These are phyloP conservation scores for Drosophila bifasciata DNA, from an alignment of 1,140 invertebrate genomes.

Conservation along the genomic window DNA sequence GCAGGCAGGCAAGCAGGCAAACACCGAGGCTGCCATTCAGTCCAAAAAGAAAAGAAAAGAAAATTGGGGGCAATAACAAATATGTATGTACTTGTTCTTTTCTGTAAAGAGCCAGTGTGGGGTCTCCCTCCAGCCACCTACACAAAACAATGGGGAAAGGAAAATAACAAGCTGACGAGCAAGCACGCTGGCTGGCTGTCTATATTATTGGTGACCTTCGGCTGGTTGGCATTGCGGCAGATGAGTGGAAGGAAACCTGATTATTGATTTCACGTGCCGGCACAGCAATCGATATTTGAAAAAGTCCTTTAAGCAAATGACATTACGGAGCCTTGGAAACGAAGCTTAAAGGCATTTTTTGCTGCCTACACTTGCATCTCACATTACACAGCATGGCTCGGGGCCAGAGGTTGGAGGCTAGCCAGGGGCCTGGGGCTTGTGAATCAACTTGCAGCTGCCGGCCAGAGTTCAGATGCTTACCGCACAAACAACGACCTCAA, in stretches of 20 bases:
- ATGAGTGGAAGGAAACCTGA: constrained; percentile 36
- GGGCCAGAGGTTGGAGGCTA: constrained; percentile 21
- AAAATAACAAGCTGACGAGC: constrained; percentile 47
- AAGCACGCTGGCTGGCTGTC: constrained; percentile 52
- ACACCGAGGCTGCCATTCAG: no score
- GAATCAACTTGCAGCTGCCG: constrained; percentile 27
- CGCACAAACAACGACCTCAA: constrained; percentile 38
- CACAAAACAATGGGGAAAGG: constrained; percentile 18
- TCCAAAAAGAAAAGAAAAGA: no score
- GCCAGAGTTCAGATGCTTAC: constrained; percentile 34
- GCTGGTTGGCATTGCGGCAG: constrained; percentile 39
- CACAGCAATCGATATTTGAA: constrained; percentile 61
- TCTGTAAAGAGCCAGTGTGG: neutral
- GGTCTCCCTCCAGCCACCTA: neutral
- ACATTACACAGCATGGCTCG: constrained; percentile 4
- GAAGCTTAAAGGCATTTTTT: neutral
- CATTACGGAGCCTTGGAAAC: neutral
- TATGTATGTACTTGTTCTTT: constrained; percentile 13
- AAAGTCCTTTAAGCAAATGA: constrained; percentile 12
- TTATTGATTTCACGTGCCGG: constrained; percentile 64
- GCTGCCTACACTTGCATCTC: constrained; percentile 14
- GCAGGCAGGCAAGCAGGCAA: no score
- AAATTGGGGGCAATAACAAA: constrained; percentile 52
- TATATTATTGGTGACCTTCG: constrained; percentile 76
- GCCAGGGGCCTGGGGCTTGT: constrained; percentile 34